A percentile compares a stretch with the other conserved stretches of the same genome.
These are phyloP conservation scores for Entomobrya multifasciata DNA, from an alignment of 2,888 invertebrate genomes.

Conservation along the genomic window DNA sequence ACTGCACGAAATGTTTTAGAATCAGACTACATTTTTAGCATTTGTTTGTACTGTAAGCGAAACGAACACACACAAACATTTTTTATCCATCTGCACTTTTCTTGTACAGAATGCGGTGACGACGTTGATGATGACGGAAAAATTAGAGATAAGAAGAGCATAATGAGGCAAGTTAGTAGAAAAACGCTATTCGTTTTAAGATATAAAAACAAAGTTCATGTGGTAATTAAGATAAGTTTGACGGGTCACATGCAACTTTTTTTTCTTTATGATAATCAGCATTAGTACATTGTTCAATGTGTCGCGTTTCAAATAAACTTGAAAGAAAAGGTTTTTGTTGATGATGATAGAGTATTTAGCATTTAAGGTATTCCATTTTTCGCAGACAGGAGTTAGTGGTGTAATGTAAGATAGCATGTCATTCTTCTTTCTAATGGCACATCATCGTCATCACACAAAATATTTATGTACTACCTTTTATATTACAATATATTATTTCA, in stretches of 20 bases:
- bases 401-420: slow-evolving; percentile 20
- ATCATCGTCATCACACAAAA: not conserved
- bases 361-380: not conserved
- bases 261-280: slow-evolving; percentile 40
- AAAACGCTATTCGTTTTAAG: slow-evolving; percentile 34
- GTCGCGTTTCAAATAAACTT: not conserved
- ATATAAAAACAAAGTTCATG: slow-evolving; percentile 47
- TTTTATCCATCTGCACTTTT: slow-evolving; percentile 46
- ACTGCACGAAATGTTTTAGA: slow-evolving; percentile 40
- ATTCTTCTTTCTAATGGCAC: slow-evolving; percentile 27
- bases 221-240: slow-evolving; percentile 54
- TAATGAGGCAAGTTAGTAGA: slow-evolving; percentile 50
- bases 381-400: not conserved
- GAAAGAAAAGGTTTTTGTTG: not conserved
- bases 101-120: slow-evolving; percentile 17
- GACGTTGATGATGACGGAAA: slow-evolving; percentile 10
- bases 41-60: slow-evolving; percentile 18
- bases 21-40: slow-evolving; percentile 11
- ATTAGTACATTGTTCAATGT: not conserved
- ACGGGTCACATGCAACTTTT: slow-evolving; percentile 56
- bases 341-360: no score
- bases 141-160: slow-evolving; percentile 30
- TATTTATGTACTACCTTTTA: no score
- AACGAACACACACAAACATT: slow-evolving; percentile 7
- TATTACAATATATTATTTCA: not conserved